Conservation (phyloP, 1,140 invertebrate species). For the Drosophila biarmipes region DNA sequence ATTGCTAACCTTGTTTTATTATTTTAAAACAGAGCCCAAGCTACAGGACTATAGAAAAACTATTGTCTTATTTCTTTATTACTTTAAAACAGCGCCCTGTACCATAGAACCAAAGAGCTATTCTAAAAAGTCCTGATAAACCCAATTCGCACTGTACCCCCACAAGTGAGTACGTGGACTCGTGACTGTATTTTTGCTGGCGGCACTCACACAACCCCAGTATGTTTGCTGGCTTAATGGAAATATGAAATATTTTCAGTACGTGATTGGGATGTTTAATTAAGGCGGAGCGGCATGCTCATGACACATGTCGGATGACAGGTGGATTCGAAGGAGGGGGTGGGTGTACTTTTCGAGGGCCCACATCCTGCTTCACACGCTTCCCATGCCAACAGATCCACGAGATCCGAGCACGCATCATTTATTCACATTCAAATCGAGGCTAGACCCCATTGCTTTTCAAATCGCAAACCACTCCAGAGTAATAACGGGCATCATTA, state of each 20-base stretch:
- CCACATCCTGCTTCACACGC: constrained; percentile 36
- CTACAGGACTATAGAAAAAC: no score
- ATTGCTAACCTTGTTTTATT: no score
- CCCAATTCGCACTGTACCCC: constrained; percentile 13
- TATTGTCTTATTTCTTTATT: no score
- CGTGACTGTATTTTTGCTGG: constrained; percentile 3
- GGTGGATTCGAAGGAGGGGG: neutral
- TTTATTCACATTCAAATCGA: constrained; percentile 50
- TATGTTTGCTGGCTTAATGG: constrained; percentile 48
- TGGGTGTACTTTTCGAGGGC: neutral
- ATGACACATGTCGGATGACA: constrained; percentile 36
- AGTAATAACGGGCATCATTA: constrained; percentile 38
- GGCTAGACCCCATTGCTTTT: constrained; percentile 6
- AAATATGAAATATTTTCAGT: constrained; percentile 45
- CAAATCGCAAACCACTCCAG: constrained; percentile 24
- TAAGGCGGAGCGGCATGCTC: constrained; percentile 33
- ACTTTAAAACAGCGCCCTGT: no score
- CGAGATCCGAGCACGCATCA: constrained; percentile 30
- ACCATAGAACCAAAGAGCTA: no score
- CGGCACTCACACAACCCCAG: constrained; percentile 3
- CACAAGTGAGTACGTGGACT: neutral
- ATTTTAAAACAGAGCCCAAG: no score
- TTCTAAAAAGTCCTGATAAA: neutral
- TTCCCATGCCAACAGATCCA: constrained; percentile 7
- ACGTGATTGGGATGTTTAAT: constrained; percentile 55